Evolutionary conservation across 2,888 invertebrate genomes (phyloP).

Genomic region (Tetanocera ferruginea): DNA sequence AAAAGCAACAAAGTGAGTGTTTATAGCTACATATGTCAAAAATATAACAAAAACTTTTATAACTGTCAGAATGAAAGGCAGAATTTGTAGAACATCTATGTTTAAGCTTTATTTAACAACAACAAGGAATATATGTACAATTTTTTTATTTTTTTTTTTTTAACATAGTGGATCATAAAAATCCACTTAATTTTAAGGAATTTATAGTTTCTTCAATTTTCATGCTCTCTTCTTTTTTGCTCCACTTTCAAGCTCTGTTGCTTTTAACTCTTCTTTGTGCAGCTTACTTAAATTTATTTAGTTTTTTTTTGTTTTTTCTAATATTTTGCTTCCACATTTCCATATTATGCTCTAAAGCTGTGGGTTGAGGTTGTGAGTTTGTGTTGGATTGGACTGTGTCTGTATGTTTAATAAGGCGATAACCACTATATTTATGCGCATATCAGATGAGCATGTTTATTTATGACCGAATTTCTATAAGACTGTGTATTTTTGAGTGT

Average conservation of each 20-base stretch:
- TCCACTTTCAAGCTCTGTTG: not conserved
- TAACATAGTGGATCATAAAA: no score
- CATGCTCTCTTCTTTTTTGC: not conserved
- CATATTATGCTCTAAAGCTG: not conserved
- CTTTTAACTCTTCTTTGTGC: no score
- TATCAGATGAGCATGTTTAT: constrained; percentile 15
- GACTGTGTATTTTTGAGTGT: not conserved
- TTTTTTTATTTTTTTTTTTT: no score
- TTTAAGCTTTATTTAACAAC: no score
- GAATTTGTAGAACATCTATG: no score
- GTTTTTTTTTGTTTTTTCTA: not conserved
- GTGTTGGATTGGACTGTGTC: not conserved
- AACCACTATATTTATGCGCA: constrained; percentile 29
- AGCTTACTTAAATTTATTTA: not conserved
- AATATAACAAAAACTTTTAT: no score
- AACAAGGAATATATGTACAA: no score
- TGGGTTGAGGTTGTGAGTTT: not conserved
- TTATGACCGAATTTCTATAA: not conserved
- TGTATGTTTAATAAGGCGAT: constrained; percentile 14
- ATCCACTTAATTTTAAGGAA: no score
- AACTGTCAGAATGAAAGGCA: no score
- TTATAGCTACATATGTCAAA: no score
- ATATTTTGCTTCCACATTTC: not conserved
- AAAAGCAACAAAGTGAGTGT: no score
- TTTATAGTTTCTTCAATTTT: no score